Percentiles rank a stretch among this genome's conserved stretches.
Conservation (phyloP, 2,888 invertebrate species). For the Alsophila aescularia region DNA sequence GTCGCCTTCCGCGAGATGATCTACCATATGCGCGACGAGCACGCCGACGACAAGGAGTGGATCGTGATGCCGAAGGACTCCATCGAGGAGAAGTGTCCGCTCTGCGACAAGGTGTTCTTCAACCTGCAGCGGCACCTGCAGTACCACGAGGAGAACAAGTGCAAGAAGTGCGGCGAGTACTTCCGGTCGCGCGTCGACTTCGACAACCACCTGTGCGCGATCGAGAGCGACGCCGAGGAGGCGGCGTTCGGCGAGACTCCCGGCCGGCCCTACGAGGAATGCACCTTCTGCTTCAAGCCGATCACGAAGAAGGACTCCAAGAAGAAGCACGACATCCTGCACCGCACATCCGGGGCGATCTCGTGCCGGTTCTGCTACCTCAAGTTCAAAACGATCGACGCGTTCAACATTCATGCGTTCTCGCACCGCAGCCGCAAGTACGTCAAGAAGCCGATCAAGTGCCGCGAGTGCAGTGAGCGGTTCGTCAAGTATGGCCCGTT, state of each 20-base stretch:
- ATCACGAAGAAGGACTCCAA: slow-evolving; percentile 67
- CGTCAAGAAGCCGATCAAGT: slow-evolving; percentile 73
- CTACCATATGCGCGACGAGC: slow-evolving; percentile 76
- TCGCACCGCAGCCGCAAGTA: slow-evolving; percentile 78
- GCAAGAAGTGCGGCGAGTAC: slow-evolving; percentile 78
- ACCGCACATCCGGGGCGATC: slow-evolving; percentile 73
- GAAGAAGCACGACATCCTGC: slow-evolving; percentile 66
- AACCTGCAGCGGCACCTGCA: slow-evolving; percentile 73
- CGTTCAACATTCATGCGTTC: slow-evolving; percentile 79
- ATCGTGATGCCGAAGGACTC: slow-evolving; percentile 72
- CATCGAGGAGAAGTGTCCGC: slow-evolving; percentile 69
- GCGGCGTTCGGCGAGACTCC: slow-evolving; percentile 39
- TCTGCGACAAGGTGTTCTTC: slow-evolving; percentile 74
- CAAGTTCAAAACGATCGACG: slow-evolving; percentile 79
- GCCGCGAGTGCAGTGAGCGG: slow-evolving; percentile 71
- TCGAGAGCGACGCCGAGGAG: slow-evolving; percentile 75
- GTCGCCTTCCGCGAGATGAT: slow-evolving; percentile 81
- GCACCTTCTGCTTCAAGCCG: slow-evolving; percentile 78
- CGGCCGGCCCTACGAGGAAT: slow-evolving; percentile 68
- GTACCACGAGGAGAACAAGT: slow-evolving; percentile 78
- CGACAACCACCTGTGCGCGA: slow-evolving; percentile 74
- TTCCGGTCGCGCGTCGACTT: slow-evolving; percentile 70
- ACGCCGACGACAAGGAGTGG: slow-evolving; percentile 79
- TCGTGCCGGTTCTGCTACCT: slow-evolving; percentile 77
- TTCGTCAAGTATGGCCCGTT: slow-evolving; percentile 78